Evolutionary conservation across 2,113 vertebrate genomes (phyloP).

Genomic region (Jacana jacana): DNA sequence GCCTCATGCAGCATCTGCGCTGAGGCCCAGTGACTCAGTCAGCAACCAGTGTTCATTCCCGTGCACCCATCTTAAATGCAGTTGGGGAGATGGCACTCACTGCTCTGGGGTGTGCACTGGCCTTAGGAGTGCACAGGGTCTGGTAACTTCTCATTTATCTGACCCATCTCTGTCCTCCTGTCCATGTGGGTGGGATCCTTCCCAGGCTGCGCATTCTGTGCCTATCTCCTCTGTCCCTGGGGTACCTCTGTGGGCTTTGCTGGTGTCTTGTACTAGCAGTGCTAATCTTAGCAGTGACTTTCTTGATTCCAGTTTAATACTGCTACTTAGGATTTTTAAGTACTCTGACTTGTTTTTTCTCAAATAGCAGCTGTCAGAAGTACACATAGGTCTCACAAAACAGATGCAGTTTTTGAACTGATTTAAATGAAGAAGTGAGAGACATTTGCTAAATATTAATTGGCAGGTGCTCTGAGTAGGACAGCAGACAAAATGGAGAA

Average conservation of each 20-base stretch:
- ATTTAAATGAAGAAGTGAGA: slow-evolving; percentile 18
- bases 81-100: background rate
- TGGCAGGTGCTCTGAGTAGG: background rate
- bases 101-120: rapidly evolving
- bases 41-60: too few species aligned
- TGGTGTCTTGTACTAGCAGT: background rate
- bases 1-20: rapidly evolving
- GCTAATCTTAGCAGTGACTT: background rate
- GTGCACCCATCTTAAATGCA: background rate
- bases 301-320: background rate
- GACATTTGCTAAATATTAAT: slow-evolving; percentile 46
- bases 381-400: slow-evolving; percentile 3
- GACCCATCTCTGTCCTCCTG: background rate
- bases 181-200: rapidly evolving
- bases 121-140: background rate
- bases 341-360: background rate
- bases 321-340: background rate
- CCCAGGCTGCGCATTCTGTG: rapidly evolving
- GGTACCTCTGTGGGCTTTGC: background rate
- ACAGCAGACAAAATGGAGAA: background rate
- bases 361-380: slow-evolving; percentile 32
- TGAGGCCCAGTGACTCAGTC: rapidly evolving
- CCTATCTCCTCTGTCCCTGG: background rate
- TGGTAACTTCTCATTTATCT: background rate
- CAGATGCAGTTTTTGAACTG: slow-evolving; percentile 33